phyloP scores from a whole-genome alignment of 2,113 vertebrate genomes.

The Grammomys dolichurus region DNA sequence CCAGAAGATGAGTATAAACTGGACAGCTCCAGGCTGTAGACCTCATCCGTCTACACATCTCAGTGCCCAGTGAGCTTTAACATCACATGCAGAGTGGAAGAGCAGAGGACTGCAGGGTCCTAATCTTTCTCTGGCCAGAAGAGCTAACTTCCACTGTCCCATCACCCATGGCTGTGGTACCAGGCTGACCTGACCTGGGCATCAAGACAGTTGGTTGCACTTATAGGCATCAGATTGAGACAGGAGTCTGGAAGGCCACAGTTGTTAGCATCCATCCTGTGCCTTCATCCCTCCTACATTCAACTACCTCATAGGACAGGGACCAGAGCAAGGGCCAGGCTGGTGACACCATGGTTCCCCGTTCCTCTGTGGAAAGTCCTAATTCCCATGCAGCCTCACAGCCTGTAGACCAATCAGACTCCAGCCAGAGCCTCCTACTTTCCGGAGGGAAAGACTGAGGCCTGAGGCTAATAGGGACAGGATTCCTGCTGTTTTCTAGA shows the following conservation, averaged over 20 bases:
- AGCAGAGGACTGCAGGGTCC: not conserved
- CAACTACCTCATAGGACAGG: constrained; percentile 53
- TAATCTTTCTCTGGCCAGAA: not conserved
- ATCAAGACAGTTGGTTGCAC: not conserved
- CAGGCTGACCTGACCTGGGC: fast-evolving
- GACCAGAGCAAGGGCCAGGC: not conserved
- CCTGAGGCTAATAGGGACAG: not conserved
- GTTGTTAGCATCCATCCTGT: constrained; percentile 50
- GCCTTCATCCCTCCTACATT: constrained; percentile 34
- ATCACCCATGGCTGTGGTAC: not conserved
- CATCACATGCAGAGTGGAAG: not conserved
- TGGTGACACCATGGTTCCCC: not conserved
- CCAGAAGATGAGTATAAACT: not conserved
- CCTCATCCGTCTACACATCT: not conserved
- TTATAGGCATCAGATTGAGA: constrained; percentile 56
- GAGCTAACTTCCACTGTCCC: not conserved
- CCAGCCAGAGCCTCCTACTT: not conserved
- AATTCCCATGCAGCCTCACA: not conserved
- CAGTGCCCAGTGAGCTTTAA: not conserved
- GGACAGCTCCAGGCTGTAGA: not conserved
- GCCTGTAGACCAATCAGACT: not conserved
- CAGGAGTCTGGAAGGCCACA: constrained; percentile 57
- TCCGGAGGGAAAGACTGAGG: not conserved
- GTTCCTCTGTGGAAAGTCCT: not conserved
- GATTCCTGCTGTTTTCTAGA: not conserved